Evolutionary conservation across 2,113 vertebrate species (phyloP).

Genomic region (Machaerirhynchus nigripectus): DNA sequence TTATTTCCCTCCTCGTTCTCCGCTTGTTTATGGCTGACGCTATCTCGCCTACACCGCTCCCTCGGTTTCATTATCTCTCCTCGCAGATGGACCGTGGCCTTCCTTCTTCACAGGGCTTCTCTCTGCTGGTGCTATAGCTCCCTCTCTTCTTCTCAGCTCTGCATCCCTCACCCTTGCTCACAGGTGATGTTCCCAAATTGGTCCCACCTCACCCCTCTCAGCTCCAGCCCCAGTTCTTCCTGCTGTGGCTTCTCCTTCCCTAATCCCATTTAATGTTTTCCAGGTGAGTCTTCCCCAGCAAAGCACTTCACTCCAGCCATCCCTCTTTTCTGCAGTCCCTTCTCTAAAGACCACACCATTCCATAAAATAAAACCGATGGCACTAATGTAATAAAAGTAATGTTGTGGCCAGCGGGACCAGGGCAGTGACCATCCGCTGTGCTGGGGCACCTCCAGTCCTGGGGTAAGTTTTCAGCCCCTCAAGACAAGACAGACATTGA

Average conservation of each 20-base stretch:
- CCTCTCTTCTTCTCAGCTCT: not conserved
- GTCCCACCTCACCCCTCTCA: not conserved
- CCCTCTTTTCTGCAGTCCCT: not conserved
- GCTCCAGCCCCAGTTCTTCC: not conserved
- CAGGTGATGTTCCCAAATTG: not conserved
- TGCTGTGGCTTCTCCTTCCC: not conserved
- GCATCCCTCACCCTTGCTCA: not conserved
- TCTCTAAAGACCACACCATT: rapidly evolving
- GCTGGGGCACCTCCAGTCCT: not conserved
- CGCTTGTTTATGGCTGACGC: not conserved
- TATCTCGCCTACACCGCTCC: not conserved
- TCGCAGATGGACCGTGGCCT: not conserved
- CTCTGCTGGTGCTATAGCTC: not conserved
- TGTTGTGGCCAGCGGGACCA: not conserved
- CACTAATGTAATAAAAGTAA: too few species aligned
- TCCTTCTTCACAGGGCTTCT: not conserved
- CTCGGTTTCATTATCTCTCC: not conserved
- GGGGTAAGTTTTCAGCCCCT: not conserved
- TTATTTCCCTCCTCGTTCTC: not conserved
- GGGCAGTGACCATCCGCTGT: not conserved
- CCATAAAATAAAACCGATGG: not conserved
- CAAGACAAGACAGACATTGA: not conserved
- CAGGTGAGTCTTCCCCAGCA: not conserved
- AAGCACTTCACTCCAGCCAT: not conserved
- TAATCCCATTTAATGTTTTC: not conserved